Percentiles rank a stretch among this genome's conserved stretches.
Evolutionary conservation across 2,797 vertebrate species (phyloP).

Genomic region (Onychomys leucogaster): DNA sequence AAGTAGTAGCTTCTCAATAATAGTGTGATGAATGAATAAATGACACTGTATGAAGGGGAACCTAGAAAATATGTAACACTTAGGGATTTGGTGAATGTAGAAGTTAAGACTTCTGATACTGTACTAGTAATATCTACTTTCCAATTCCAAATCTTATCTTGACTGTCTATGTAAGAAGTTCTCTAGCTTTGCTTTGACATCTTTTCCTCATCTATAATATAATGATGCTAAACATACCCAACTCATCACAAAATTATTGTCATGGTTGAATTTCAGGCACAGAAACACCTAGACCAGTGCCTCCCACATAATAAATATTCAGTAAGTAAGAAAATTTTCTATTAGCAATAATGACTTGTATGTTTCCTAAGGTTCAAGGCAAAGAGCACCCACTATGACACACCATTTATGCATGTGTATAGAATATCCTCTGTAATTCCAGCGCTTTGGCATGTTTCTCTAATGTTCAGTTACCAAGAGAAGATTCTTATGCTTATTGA

Average conservation of each 20-base stretch:
- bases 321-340: not conserved
- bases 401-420: not conserved
- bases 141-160: not conserved
- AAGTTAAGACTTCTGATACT: not conserved
- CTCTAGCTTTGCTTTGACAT: not conserved
- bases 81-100: not conserved
- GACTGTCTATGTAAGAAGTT: not conserved
- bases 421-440: not conserved
- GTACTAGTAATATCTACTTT: not conserved
- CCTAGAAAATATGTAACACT: not conserved
- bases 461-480: not conserved
- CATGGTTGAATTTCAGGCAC: not conserved
- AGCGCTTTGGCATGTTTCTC: not conserved
- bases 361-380: not conserved
- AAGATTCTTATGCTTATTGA: not conserved
- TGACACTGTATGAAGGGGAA: not conserved
- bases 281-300: not conserved
- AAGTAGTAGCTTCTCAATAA: not conserved
- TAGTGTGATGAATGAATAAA: not conserved
- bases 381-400: not conserved
- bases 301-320: not conserved
- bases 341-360: not conserved
- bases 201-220: not conserved
- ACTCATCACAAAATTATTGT: not conserved
- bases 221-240: not conserved